These are phyloP conservation scores for Orestias chungarensis DNA, from an alignment of 2,797 vertebrate genomes.

Conservation along the genomic window DNA sequence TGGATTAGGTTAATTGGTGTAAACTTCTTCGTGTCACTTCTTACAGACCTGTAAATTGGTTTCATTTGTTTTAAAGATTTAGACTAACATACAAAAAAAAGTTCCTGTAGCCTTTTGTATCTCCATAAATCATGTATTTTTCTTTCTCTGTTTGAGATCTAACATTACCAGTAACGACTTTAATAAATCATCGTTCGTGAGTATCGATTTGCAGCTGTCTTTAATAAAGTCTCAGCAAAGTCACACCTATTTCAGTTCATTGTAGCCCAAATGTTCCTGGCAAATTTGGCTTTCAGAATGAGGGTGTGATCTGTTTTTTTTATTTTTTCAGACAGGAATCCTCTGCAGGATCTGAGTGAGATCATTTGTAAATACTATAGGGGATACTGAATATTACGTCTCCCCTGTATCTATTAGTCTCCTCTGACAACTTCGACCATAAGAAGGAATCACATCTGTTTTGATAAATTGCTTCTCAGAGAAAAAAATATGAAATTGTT, in stretches of 20 bases:
- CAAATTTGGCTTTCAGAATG: conserved; percentile 24
- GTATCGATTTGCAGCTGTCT: neutral
- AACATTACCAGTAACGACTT: neutral
- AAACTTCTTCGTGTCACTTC: no score
- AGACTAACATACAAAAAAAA: neutral
- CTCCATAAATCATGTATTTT: neutral
- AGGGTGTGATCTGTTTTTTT: conserved; percentile 52
- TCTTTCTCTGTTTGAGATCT: neutral
- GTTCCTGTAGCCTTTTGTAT: neutral
- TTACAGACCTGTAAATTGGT: no score
- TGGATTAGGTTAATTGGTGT: no score
- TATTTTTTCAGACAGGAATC: conserved; percentile 47
- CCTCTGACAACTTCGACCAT: neutral
- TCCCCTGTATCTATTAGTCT: conserved; percentile 6
- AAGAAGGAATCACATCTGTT: conserved; percentile 8
- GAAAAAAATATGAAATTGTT: conserved; percentile 11
- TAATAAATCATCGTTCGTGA: neutral
- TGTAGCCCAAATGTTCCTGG: conserved; percentile 11
- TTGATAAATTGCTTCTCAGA: conserved; percentile 17
- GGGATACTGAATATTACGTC: conserved; percentile 19
- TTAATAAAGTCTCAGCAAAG: neutral
- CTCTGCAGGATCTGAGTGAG: conserved; percentile 41
- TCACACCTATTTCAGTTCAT: conserved; percentile 20
- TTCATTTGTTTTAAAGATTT: no score
- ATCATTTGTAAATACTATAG: conserved; percentile 31